These are phyloP conservation scores for Dipodomys stephensi DNA, from an alignment of 2,113 vertebrate species.

Conservation along the genomic window DNA sequence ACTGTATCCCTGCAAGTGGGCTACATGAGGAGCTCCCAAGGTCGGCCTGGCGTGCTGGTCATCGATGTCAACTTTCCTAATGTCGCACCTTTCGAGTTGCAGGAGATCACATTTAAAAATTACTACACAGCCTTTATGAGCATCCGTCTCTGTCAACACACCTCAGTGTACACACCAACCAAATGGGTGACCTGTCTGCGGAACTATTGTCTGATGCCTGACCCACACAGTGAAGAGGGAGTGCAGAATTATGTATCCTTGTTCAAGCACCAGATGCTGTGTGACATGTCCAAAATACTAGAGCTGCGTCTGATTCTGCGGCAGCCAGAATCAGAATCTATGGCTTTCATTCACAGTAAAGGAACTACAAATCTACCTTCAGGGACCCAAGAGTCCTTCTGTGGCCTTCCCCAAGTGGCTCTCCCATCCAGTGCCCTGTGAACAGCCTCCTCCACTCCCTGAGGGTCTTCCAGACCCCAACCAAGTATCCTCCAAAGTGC, in stretches of 20 bases:
- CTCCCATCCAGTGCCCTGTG: slow-evolving; percentile 90
- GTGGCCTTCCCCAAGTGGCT: slow-evolving; percentile 93
- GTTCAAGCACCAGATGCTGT: slow-evolving; percentile 93
- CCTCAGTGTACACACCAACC: slow-evolving; percentile 69
- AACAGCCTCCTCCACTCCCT: slow-evolving; percentile 87
- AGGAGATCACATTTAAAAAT: slow-evolving; percentile 94
- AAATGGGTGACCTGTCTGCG: slow-evolving; percentile 92
- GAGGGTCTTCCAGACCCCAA: slow-evolving; percentile 93
- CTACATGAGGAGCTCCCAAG: slow-evolving; percentile 84
- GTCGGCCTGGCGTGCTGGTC: slow-evolving; percentile 89
- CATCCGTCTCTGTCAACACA: slow-evolving; percentile 89
- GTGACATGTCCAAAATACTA: slow-evolving; percentile 88
- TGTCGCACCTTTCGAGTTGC: slow-evolving; percentile 87
- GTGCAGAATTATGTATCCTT: slow-evolving; percentile 94
- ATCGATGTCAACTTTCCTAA: slow-evolving; percentile 90
- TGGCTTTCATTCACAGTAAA: slow-evolving; percentile 94
- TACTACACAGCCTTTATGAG: slow-evolving; percentile 95
- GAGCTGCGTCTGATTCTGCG: slow-evolving; percentile 93
- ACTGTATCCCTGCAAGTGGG: slow-evolving; percentile 90
- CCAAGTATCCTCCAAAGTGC: slow-evolving; percentile 94
- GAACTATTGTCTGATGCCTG: slow-evolving; percentile 92
- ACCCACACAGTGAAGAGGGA: slow-evolving; percentile 93
- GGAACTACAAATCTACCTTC: slow-evolving; percentile 90
- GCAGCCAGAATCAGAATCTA: slow-evolving; percentile 91
- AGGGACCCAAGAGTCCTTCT: slow-evolving; percentile 89